Evolutionary conservation across 2,113 vertebrate species (phyloP).

Genomic region (Asarcornis scutulata): DNA sequence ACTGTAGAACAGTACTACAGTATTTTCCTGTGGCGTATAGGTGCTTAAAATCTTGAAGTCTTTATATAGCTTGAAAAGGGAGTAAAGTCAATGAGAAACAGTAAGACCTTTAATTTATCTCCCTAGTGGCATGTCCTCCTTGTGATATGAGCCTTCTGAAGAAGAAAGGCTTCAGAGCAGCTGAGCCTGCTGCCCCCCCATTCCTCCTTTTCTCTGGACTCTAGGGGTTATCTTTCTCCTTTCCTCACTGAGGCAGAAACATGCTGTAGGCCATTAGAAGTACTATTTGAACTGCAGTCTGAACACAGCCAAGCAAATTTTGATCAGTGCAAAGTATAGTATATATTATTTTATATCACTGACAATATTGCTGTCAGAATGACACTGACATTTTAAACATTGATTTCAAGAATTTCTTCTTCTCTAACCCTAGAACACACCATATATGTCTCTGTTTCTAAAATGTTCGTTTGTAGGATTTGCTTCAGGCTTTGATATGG

Average conservation of each 20-base stretch:
- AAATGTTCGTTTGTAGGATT: neutral
- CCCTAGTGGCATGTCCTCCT: neutral
- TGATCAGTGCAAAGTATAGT: too few relatives aligned
- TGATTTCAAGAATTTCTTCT: neutral
- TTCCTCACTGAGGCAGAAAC: neutral
- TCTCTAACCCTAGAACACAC: neutral
- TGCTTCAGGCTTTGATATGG: neutral
- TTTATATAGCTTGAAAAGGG: neutral
- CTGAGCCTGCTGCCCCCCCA: neutral
- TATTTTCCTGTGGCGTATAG: neutral
- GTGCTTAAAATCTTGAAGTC: neutral
- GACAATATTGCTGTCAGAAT: neutral
- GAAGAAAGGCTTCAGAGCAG: neutral
- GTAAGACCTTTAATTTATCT: neutral
- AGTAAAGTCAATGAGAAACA: neutral
- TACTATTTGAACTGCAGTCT: neutral
- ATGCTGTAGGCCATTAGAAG: neutral
- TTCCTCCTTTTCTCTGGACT: neutral
- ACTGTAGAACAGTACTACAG: neutral
- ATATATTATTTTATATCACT: neutral
- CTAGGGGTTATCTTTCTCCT: neutral
- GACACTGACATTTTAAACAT: neutral
- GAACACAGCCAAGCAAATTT: neutral
- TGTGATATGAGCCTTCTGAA: neutral
- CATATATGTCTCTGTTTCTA: neutral